A percentile compares a stretch with the other conserved stretches of the same genome.
phyloP scores from a whole-genome alignment of 2,797 vertebrate genomes.

The Arrhamphus sclerolepis region DNA sequence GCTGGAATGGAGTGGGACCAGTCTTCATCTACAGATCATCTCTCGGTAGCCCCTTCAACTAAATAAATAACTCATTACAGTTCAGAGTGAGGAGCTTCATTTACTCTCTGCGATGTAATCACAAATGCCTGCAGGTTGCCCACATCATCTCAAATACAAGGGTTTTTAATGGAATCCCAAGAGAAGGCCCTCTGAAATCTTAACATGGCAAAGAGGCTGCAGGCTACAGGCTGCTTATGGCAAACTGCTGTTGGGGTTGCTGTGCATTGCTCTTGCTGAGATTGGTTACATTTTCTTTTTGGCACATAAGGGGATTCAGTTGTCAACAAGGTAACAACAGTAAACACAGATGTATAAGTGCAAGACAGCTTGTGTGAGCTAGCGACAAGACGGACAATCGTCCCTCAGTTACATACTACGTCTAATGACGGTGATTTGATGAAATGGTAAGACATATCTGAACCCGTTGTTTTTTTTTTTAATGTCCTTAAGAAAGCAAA shows the following conservation, averaged over 20 bases:
- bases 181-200: constrained; percentile 69
- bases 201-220: constrained; percentile 60
- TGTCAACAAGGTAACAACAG: constrained; percentile 1
- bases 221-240: constrained; percentile 45
- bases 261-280: not conserved
- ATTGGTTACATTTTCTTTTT: constrained; percentile 12
- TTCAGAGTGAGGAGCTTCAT: constrained; percentile 80
- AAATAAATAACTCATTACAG: constrained; percentile 88
- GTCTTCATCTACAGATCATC: constrained; percentile 84
- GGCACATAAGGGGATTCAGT: constrained; percentile 19
- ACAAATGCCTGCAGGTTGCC: constrained; percentile 75
- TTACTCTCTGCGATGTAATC: constrained; percentile 82
- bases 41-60: constrained; percentile 77
- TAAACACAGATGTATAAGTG: constrained; percentile 3
- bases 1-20: constrained; percentile 62
- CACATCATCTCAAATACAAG: constrained; percentile 73
- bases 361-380: not conserved
- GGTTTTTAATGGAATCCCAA: constrained; percentile 72
- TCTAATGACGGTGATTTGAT: constrained; percentile 39
- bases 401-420: constrained; percentile 25
- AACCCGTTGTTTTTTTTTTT: constrained; percentile 12
- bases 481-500: not conserved
- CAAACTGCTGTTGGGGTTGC: constrained; percentile 48
- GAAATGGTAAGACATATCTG: constrained; percentile 28
- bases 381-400: constrained; percentile 11